phyloP scores from a whole-genome alignment of 2,797 vertebrate genomes.

The Chloroceryle amazona region DNA sequence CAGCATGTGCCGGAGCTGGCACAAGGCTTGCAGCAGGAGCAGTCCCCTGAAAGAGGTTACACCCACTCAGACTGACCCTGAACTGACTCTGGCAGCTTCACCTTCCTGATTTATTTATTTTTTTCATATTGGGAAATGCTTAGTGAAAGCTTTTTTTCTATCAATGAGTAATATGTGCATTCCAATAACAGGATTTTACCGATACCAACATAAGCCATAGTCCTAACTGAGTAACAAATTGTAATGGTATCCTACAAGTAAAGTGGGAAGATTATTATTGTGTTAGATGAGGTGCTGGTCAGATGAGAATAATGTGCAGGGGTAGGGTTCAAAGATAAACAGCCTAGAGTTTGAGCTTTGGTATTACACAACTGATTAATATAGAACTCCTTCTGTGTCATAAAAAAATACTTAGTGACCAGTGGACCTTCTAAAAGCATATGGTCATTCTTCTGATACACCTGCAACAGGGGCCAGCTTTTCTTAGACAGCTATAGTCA shows the following conservation, averaged over 20 bases:
- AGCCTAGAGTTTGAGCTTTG: not conserved
- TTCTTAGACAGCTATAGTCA: not conserved
- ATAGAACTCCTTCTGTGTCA: not conserved
- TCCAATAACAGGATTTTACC: not conserved
- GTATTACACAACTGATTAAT: not conserved
- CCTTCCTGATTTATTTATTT: not conserved
- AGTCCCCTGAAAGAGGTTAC: not conserved
- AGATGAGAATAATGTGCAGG: not conserved
- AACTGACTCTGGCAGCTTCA: not conserved
- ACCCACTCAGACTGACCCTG: rapidly evolving
- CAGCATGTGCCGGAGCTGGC: not conserved
- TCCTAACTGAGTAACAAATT: not conserved
- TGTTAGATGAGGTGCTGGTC: not conserved
- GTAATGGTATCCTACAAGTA: not conserved
- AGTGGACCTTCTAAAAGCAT: not conserved
- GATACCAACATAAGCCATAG: not conserved
- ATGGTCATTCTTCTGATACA: not conserved
- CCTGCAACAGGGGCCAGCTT: not conserved
- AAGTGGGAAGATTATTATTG: not conserved
- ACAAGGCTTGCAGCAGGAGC: not conserved
- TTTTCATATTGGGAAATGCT: not conserved
- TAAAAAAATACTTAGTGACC: not conserved
- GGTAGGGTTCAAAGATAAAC: not conserved
- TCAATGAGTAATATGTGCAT: not conserved
- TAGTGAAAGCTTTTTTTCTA: not conserved